Conservation (phyloP, 2,888 invertebrate species). For the Cinara cedri region DNA sequence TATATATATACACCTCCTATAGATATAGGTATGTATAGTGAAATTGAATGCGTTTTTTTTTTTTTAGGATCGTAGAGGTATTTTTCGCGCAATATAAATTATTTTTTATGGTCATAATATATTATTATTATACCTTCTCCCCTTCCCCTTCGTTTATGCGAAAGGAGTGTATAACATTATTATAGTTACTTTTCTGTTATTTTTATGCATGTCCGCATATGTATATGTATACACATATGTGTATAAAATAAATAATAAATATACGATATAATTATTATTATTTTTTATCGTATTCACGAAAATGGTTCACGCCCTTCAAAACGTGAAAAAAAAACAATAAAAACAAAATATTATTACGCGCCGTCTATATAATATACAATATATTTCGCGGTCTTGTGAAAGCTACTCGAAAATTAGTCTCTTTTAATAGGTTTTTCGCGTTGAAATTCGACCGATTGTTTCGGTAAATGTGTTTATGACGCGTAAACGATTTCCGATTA, state of each 20-base stretch:
- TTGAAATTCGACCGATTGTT: no score
- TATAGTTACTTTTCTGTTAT: neutral
- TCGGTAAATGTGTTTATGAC: no score
- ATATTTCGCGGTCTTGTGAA: neutral
- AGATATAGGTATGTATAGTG: no score
- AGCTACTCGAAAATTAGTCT: no score
- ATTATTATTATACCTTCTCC: neutral
- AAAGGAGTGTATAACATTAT: conserved; percentile 12
- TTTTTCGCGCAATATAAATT: conserved; percentile 21
- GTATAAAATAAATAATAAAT: no score
- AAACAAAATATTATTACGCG: neutral
- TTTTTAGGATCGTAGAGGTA: neutral
- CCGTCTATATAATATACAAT: no score
- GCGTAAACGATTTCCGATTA: no score
- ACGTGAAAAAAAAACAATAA: conserved; percentile 13
- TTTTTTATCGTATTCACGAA: conserved; percentile 10
- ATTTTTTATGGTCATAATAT: conserved; percentile 11
- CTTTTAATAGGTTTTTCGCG: no score
- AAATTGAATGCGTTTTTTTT: neutral
- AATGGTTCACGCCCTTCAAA: conserved; percentile 30
- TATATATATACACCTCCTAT: no score
- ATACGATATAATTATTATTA: conserved; percentile 37
- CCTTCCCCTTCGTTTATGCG: neutral
- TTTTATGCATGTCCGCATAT: neutral
- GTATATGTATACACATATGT: neutral